Conservation (phyloP, 1,140 invertebrate species). For the Marisa cornuarietis region DNA sequence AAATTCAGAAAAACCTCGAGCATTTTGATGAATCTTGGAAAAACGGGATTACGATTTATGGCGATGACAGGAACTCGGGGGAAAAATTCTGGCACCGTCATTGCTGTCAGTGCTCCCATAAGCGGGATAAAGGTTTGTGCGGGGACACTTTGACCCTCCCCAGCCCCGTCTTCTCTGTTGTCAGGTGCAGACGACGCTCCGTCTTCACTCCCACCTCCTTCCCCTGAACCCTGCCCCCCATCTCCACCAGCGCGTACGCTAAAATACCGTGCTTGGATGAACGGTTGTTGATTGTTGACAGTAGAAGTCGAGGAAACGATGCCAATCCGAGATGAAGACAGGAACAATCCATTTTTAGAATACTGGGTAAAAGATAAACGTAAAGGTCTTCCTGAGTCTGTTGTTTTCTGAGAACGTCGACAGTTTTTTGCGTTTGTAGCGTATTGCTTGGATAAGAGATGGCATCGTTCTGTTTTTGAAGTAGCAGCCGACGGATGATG, state of each 20-base stretch:
- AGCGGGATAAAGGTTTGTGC: not conserved
- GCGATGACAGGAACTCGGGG: constrained; percentile 95
- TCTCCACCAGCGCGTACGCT: not conserved
- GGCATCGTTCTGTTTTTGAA: not conserved
- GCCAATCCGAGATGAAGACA: not conserved
- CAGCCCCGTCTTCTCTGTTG: not conserved
- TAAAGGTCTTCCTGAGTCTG: not conserved
- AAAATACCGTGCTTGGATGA: not conserved
- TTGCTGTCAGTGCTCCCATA: constrained; percentile 67
- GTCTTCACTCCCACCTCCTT: not conserved
- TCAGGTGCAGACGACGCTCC: not conserved
- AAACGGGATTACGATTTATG: constrained; percentile 92
- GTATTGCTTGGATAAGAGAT: not conserved
- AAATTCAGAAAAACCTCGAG: constrained; percentile 77
- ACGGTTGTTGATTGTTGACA: not conserved
- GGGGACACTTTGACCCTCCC: not conserved
- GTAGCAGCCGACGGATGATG: constrained; percentile 21
- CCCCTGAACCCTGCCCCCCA: not conserved
- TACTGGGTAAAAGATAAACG: not conserved
- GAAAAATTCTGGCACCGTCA: constrained; percentile 96
- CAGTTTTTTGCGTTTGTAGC: not conserved
- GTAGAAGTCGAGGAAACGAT: not conserved
- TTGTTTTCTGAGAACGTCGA: not conserved
- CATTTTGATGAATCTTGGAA: constrained; percentile 98
- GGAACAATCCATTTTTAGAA: not conserved